These are phyloP conservation scores for Scomber japonicus DNA, from an alignment of 2,113 vertebrate genomes.

Conservation along the genomic window DNA sequence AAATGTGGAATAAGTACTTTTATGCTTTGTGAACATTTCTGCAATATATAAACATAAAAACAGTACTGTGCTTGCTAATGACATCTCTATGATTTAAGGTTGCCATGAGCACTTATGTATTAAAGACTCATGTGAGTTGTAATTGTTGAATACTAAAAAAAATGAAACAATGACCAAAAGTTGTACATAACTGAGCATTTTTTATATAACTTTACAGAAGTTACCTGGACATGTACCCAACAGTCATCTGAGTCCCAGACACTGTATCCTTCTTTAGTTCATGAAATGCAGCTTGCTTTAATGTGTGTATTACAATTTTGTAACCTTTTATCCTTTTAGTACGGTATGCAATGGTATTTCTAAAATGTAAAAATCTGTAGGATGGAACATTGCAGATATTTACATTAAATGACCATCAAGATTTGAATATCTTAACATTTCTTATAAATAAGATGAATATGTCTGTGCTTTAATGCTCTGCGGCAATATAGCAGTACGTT, in stretches of 20 bases:
- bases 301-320: slow-evolving; percentile 18
- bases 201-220: slow-evolving; percentile 59
- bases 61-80: not conserved
- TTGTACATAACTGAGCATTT: slow-evolving; percentile 20
- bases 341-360: slow-evolving; percentile 29
- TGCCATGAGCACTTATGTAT: not conserved
- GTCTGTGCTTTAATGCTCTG: slow-evolving; percentile 60
- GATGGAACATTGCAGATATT: slow-evolving; percentile 31
- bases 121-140: slow-evolving; percentile 16
- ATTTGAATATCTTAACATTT: slow-evolving; percentile 70
- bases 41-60: slow-evolving; percentile 13
- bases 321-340: slow-evolving; percentile 9
- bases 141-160: slow-evolving; percentile 6
- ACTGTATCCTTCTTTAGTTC: slow-evolving; percentile 8
- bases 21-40: slow-evolving; percentile 6
- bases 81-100: not conserved
- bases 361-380: slow-evolving; percentile 31
- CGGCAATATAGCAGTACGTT: slow-evolving; percentile 57
- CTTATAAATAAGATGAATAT: slow-evolving; percentile 47
- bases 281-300: slow-evolving; percentile 39
- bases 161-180: slow-evolving; percentile 35
- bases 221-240: slow-evolving; percentile 17
- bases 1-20: slow-evolving; percentile 9
- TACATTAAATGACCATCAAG: slow-evolving; percentile 53
- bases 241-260: slow-evolving; percentile 11